A percentile compares a stretch with the other conserved stretches of the same genome.
Conservation (phyloP, 2,888 invertebrate species). For the Hesperia comma region DNA sequence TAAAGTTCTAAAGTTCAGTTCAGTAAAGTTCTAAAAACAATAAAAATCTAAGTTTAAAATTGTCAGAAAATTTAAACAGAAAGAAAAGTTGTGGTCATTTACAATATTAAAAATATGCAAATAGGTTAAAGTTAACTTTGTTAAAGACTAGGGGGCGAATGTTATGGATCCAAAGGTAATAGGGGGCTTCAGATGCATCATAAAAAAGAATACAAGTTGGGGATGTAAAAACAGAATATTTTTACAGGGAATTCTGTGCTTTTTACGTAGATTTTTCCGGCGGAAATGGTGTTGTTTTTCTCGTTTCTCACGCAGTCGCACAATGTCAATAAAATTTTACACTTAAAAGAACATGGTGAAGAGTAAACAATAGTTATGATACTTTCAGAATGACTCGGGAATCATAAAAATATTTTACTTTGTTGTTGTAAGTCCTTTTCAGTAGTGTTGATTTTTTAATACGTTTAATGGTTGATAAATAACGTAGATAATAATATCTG, state of each 20-base stretch:
- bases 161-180: conserved; percentile 46
- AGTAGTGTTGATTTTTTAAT: too few relatives aligned
- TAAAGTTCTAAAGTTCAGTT: too few relatives aligned
- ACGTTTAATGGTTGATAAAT: too few relatives aligned
- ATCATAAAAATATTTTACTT: conserved; percentile 6
- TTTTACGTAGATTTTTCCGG: conserved; percentile 10
- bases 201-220: conserved; percentile 44
- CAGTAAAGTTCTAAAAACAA: too few relatives aligned
- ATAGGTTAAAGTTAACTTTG: conserved; percentile 37
- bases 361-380: conserved; percentile 8
- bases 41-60: too few relatives aligned
- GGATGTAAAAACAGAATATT: conserved; percentile 41
- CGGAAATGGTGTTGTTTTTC: conserved; percentile 11
- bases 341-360: conserved; percentile 10
- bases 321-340: conserved; percentile 16
- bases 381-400: not conserved
- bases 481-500: too few relatives aligned
- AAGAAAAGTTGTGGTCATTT: not conserved
- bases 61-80: too few relatives aligned
- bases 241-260: conserved; percentile 37
- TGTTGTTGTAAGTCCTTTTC: not conserved
- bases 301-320: not conserved
- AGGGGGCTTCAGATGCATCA: conserved; percentile 40
- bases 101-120: conserved; percentile 25
- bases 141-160: conserved; percentile 43